Conservation (phyloP, 2,113 vertebrate genomes). For the Pan paniscus region DNA sequence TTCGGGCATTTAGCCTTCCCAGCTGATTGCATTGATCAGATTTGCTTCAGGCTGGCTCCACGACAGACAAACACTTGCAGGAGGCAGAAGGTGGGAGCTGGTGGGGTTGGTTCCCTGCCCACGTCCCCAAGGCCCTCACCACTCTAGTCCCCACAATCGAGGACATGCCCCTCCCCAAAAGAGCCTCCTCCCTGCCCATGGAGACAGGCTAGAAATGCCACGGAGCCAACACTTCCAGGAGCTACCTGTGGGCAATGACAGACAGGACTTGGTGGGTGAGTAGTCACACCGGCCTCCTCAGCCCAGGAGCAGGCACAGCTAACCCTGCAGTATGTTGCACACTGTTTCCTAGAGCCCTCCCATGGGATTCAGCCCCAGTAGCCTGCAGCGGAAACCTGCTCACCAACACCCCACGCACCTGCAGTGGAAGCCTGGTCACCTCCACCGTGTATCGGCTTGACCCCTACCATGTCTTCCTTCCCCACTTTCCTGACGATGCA, state of each 20-base stretch:
- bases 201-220: background rate
- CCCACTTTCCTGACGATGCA: too few relatives aligned
- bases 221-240: background rate
- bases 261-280: background rate
- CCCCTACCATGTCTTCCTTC: accelerated
- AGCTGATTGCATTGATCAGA: background rate
- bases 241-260: background rate
- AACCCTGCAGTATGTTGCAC: background rate
- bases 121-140: accelerated
- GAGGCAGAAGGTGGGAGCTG: background rate
- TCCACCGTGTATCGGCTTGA: too few relatives aligned
- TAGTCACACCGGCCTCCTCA: background rate
- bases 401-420: too few relatives aligned
- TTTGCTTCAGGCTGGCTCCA: background rate
- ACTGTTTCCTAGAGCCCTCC: background rate
- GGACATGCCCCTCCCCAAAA: background rate
- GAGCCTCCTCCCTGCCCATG: background rate
- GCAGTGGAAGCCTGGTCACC: too few relatives aligned
- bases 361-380: background rate
- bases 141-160: too few relatives aligned
- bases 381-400: background rate
- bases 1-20: background rate
- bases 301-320: too few relatives aligned
- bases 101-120: background rate
- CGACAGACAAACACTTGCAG: background rate